Conservation (phyloP, 92 coral and sea anemone genomes). For the Palythoa grandis region DNA sequence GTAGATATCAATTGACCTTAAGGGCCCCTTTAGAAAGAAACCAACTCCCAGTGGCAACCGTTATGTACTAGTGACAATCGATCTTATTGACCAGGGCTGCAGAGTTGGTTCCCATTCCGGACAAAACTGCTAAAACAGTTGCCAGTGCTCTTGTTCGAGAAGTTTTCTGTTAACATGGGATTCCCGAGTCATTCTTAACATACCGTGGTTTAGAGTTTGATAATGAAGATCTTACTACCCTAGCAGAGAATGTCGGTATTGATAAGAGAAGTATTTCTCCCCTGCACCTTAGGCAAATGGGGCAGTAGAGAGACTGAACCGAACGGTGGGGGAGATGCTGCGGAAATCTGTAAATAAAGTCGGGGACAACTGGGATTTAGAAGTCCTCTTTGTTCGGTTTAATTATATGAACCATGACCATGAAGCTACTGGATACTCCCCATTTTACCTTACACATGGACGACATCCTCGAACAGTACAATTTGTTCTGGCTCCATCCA, state of each 20-base stretch:
- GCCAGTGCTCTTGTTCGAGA: constrained; percentile 47
- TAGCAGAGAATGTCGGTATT: constrained; percentile 49
- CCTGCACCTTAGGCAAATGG: constrained; percentile 60
- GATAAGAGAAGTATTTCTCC: constrained; percentile 56
- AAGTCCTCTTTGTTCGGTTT: constrained; percentile 51
- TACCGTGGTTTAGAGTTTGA: constrained; percentile 63
- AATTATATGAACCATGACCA: constrained; percentile 65
- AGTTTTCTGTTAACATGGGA: constrained; percentile 56
- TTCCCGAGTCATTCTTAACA: constrained; percentile 54
- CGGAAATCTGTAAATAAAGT: constrained; percentile 48
- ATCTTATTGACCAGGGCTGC: constrained; percentile 54
- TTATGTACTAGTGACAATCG: constrained; percentile 47
- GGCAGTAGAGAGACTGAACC: constrained; percentile 55
- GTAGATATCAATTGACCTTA: constrained; percentile 52
- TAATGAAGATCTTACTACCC: constrained; percentile 42
- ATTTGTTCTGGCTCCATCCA: constrained; percentile 51
- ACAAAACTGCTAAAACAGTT: constrained; percentile 62
- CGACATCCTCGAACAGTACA: constrained; percentile 46
- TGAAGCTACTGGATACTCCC: constrained; percentile 58
- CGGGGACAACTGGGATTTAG: constrained; percentile 56
- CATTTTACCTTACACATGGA: constrained; percentile 54
- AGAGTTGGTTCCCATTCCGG: constrained; percentile 55
- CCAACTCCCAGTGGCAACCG: constrained; percentile 49
- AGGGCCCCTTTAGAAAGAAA: constrained; percentile 60
- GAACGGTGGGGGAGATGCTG: constrained; percentile 49